Base-by-base conservation (phyloP, 2,797 vertebrate genomes). In the Esox masquinongy region DNA sequence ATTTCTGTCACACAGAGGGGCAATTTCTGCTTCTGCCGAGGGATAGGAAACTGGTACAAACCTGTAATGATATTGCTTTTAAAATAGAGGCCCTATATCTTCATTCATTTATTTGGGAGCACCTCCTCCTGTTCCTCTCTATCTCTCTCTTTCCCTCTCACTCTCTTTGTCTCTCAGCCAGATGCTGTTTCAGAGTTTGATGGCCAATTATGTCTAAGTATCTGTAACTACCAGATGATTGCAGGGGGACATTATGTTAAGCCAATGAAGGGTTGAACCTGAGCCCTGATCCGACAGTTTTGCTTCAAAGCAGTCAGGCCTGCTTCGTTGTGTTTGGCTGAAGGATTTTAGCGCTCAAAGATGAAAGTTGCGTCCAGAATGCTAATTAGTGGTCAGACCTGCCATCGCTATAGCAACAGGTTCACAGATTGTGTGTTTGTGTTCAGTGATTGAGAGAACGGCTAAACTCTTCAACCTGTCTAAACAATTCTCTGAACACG, bases 281-380 rank as follows among this genome's bases (percentile, higher is more conserved):
- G 87, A 87, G 86, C 75, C 86, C 81, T 39, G 73, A 88, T 85
- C 87, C 56, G 85, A 90, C 88, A 56, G 93, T 82, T 88, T 86
- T 91, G 85, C 92, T 93, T 94, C 92, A 94, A 92, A 92, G 93
- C 88, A 85, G 88, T 89, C 88, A 89, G 61, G 78, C 64, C 3
- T 61, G 76, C 87, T 78, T 43, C 8, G 70, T 51, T 80, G 80
- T 87, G 89, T 91, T 90, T 88, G 89, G 85, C 76, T 3, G 31
- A 87, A 80, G 81, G 85, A 84, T 85, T 80, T 80, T 64, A 83
- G 79, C 79, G 85, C 82, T 87, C 78, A 78, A 73, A 79, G 80
- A 77, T 72, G 67, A 83, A 76, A 73, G 79, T 79, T 85, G 86
- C 74, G 31, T 79, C 83, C 81, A 79, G 83, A 85, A 85, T 83